Conservation (phyloP, 2,113 vertebrate genomes). For the Xiphias gladius region DNA sequence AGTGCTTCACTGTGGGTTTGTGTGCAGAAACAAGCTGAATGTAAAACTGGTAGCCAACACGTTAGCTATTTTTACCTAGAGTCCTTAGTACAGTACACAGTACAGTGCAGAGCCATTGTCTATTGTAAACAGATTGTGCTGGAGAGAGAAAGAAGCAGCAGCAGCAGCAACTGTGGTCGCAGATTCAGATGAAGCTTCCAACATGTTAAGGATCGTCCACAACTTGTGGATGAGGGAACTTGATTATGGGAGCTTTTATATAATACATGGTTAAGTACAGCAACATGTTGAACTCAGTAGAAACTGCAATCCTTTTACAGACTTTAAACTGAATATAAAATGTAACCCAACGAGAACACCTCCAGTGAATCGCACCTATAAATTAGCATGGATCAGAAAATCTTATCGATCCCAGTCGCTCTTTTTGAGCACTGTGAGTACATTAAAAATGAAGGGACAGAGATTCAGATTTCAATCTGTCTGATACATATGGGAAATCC, state of each 20-base stretch:
- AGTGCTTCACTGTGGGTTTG: conserved; percentile 3
- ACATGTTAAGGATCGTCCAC: conserved; percentile 15
- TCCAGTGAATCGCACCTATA: background rate
- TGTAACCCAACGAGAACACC: background rate
- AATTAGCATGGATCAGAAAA: conserved; percentile 6
- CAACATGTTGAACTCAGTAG: conserved; percentile 2
- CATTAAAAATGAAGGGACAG: background rate
- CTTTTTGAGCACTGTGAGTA: background rate
- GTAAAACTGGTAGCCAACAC: background rate
- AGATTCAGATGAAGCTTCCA: conserved; percentile 38
- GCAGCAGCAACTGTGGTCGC: conserved; percentile 28
- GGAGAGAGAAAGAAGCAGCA: conserved; percentile 14
- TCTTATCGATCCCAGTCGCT: background rate
- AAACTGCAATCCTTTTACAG: conserved; percentile 12
- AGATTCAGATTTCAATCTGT: background rate
- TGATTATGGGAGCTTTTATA: conserved; percentile 1
- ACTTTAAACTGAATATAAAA: conserved; percentile 22
- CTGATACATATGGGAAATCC: background rate
- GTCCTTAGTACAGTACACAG: conserved; percentile 22
- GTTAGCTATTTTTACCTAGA: conserved; percentile 21
- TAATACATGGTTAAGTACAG: conserved; percentile 11
- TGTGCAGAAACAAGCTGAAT: conserved; percentile 8
- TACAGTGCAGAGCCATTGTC: conserved; percentile 25
- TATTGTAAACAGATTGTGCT: conserved; percentile 49
- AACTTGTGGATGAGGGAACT: background rate